Evolutionary conservation across 2,888 invertebrate genomes (phyloP).

Genomic region (Phyllotreta cruciferae): DNA sequence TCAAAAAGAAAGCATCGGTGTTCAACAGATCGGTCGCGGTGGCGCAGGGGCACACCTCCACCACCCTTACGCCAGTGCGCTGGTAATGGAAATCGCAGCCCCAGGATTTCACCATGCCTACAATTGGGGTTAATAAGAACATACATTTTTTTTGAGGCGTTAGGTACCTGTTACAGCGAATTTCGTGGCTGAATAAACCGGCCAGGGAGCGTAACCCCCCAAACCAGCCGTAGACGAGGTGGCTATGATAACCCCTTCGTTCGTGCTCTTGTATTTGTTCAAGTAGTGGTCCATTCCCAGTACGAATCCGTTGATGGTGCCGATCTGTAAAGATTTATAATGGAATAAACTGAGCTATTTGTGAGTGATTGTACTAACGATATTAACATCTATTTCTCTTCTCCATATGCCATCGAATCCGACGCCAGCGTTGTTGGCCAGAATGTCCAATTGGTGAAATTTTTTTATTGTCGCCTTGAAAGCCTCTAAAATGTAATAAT

Average conservation of each 20-base stretch:
- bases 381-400: constrained; percentile 41
- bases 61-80: constrained; percentile 1
- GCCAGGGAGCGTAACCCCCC: constrained; percentile 11
- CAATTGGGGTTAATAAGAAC: background rate
- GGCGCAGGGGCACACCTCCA: constrained; percentile 11
- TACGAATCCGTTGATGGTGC: constrained; percentile 16
- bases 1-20: background rate
- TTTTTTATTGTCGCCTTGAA: constrained; percentile 72
- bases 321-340: constrained; percentile 1
- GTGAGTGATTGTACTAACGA: constrained; percentile 31
- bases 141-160: background rate
- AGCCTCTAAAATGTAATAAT: constrained; percentile 64
- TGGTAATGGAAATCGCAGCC: constrained; percentile 4
- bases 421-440: constrained; percentile 54
- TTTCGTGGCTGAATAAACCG: constrained; percentile 18
- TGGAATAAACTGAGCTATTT: background rate
- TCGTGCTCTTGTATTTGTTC: constrained; percentile 4
- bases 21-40: constrained; percentile 6
- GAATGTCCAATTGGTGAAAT: constrained; percentile 73
- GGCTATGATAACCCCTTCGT: constrained; percentile 7
- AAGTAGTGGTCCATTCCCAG: constrained; percentile 16
- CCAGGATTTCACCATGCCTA: constrained; percentile 14
- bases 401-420: constrained; percentile 41
- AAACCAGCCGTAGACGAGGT: constrained; percentile 12
- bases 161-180: constrained; percentile 15